Conservation (phyloP, 2,113 vertebrate species). For the Archilochus colubris region DNA sequence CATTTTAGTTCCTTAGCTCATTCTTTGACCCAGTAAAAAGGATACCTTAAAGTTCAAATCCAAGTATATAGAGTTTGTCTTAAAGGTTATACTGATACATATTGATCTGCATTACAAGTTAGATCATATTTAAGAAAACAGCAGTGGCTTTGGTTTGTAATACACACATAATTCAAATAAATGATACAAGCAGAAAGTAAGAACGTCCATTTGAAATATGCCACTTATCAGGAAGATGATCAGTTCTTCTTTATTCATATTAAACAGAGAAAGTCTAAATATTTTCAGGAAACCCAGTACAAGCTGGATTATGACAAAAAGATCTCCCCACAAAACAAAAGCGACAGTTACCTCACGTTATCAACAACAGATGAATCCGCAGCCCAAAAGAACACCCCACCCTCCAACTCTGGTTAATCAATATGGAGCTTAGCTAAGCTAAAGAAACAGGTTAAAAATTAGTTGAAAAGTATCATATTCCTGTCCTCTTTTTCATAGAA, state of each 20-base stretch:
- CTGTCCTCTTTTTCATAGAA: neutral
- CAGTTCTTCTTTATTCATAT: neutral
- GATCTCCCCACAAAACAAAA: neutral
- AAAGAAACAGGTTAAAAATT: neutral
- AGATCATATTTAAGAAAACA: neutral
- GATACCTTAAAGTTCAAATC: slow-evolving; percentile 20
- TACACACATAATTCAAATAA: neutral
- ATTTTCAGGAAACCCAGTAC: neutral
- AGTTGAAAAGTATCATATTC: neutral
- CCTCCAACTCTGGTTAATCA: neutral
- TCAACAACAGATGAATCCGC: neutral
- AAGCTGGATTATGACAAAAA: neutral
- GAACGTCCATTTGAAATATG: neutral
- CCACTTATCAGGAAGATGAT: neutral
- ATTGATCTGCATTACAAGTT: slow-evolving; percentile 21
- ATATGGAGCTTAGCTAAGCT: neutral
- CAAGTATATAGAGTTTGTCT: neutral
- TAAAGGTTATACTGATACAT: slow-evolving; percentile 28
- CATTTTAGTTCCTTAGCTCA: neutral
- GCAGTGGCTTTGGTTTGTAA: neutral
- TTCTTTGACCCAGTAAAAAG: neutral
- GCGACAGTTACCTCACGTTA: neutral
- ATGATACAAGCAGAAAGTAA: neutral
- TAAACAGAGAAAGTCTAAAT: neutral
- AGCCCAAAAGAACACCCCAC: neutral